phyloP scores from a whole-genome alignment of 1,140 invertebrate genomes.

The Lepidurus arcticus region DNA sequence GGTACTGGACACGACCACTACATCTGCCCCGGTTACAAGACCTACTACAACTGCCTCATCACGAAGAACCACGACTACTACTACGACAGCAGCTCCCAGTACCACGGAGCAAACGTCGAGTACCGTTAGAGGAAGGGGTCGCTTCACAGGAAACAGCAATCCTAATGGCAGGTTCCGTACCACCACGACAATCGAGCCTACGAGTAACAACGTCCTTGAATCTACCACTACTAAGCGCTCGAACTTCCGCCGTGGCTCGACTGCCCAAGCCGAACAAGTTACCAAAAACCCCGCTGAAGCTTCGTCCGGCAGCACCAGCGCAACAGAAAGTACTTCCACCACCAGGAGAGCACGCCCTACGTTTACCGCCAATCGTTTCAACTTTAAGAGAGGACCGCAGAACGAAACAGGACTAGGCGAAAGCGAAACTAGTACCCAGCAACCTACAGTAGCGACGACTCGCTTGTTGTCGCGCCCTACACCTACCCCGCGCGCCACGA shows the following conservation, averaged over 20 bases:
- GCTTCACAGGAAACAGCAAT: neutral
- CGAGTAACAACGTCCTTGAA: neutral
- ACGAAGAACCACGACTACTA: neutral
- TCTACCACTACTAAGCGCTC: neutral
- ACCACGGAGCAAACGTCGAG: neutral
- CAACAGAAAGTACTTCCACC: neutral
- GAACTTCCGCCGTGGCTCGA: constrained; percentile 17
- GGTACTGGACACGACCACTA: neutral
- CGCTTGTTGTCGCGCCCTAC: neutral
- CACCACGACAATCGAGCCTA: neutral
- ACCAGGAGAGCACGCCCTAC: neutral
- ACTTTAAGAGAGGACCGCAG: neutral
- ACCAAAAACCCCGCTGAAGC: neutral
- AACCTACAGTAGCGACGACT: neutral
- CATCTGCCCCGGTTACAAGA: neutral
- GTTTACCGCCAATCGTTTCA: neutral
- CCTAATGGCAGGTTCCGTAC: neutral
- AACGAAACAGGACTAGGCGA: neutral
- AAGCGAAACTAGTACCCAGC: constrained; percentile 17
- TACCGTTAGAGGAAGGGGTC: neutral
- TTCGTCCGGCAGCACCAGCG: neutral
- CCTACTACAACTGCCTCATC: constrained; percentile 4
- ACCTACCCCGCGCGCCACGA: neutral
- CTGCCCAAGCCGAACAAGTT: neutral
- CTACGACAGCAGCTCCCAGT: neutral